These are phyloP conservation scores for Lates calcarifer DNA, from an alignment of 2,113 vertebrate genomes.

Conservation along the genomic window DNA sequence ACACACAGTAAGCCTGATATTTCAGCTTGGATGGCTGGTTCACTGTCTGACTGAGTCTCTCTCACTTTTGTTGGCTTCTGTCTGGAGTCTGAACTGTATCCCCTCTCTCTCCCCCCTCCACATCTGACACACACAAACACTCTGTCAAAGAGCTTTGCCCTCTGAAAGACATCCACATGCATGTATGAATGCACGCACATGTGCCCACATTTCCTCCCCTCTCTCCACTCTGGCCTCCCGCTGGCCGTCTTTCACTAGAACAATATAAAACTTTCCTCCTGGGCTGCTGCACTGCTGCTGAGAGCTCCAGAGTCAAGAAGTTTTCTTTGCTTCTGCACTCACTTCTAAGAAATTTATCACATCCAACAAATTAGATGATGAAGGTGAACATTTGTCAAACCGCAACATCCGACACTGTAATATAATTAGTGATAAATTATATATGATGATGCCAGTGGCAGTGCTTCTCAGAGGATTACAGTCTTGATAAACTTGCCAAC, in stretches of 20 bases:
- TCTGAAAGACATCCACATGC: conserved; percentile 8
- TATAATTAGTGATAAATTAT: neutral
- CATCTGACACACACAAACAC: neutral
- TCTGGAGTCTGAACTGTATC: conserved; percentile 32
- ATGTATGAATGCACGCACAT: conserved; percentile 1
- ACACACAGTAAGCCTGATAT: conserved; percentile 41
- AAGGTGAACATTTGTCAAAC: neutral
- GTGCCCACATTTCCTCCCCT: conserved; percentile 25
- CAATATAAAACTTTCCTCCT: conserved; percentile 56
- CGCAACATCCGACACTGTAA: neutral
- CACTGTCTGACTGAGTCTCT: conserved; percentile 33
- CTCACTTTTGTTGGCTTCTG: conserved; percentile 46
- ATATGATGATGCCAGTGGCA: neutral
- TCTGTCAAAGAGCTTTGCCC: conserved; percentile 27
- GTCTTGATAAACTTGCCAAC: neutral
- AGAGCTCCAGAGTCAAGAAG: neutral
- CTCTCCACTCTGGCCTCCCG: conserved; percentile 42
- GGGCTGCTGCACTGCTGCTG: neutral
- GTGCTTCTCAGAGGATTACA: neutral
- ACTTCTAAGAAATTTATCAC: neutral
- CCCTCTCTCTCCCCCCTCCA: conserved; percentile 31
- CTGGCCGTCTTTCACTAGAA: conserved; percentile 42
- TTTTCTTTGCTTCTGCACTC: neutral
- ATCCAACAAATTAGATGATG: neutral
- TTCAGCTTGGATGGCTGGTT: conserved; percentile 52